Base-by-base conservation (phyloP, 2,888 invertebrate genomes). In the Lithophane leautieri region DNA sequence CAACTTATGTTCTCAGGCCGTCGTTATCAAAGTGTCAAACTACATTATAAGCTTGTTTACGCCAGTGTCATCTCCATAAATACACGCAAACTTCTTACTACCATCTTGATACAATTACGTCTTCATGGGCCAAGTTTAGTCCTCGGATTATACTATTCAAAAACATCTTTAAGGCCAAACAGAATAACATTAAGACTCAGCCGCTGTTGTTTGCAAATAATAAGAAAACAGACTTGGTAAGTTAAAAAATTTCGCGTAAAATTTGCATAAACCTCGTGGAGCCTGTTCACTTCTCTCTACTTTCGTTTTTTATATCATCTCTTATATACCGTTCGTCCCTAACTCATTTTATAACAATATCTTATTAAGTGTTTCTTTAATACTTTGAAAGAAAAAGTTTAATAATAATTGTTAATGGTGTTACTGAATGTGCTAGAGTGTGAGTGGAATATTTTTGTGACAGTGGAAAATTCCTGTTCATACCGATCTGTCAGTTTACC, bases 201-300 rank as follows among this genome's bases (percentile, higher is more conserved):
- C 92, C 92, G 90, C 91, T 88, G 93, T 92, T 95, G 94, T 94
- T 95, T 91, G 91, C 92, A 94, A 95, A 94, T 94, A 94, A 95
- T 94, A 95, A 94, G 94, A 94, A 93, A 89, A 93, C 93, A 93
- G 92, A 92, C 91, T 93, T 91, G 91, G 92, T 86, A 94, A 95
- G 93, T 95, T 94, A 91, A 94, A 95, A 94, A 94, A 93, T 84
- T 92, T 92, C 91, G 90, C 93, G 93, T 93, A 90, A 94, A 94
- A 96, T 96, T 96, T 94, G 91, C 96, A 95, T 96, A 96, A 95
- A 94, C 94, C 94, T 94, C 90, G 91, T 90, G 90, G 86, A 90
- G 91, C 91, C 89, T 90, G 91, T 93, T 91, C 92, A 92, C 91
- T 94, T 93, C 93, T 91, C 90, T 90, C 90, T 89, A 90, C 93